Percentiles rank a stretch among this genome's conserved stretches.
These are phyloP conservation scores for Coreius guichenoti DNA, from an alignment of 2,797 vertebrate genomes.

Conservation along the genomic window DNA sequence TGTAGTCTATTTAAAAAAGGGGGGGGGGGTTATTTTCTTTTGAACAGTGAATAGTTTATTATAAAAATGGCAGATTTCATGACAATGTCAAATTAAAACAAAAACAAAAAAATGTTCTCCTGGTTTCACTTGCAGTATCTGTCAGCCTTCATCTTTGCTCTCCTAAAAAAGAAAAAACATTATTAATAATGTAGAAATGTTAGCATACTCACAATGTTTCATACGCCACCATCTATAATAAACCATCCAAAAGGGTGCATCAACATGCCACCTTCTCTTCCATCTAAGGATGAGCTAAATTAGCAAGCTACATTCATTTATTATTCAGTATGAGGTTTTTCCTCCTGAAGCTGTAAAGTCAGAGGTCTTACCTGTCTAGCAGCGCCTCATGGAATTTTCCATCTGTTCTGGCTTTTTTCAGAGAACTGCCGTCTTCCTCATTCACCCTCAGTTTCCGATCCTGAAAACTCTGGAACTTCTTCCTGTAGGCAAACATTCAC, in stretches of 20 bases:
- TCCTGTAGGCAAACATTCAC: conserved; percentile 74
- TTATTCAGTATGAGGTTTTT: neutral
- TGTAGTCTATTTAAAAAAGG: neutral
- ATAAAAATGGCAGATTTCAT: neutral
- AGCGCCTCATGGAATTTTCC: conserved; percentile 93
- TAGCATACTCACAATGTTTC: conserved; percentile 11
- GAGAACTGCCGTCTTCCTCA: conserved; percentile 81
- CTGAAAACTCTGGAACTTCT: conserved; percentile 99
- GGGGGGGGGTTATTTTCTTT: neutral
- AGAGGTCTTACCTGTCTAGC: conserved; percentile 86
- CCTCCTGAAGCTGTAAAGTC: conserved; percentile 13
- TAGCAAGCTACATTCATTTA: neutral
- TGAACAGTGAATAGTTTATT: conserved; percentile 22
- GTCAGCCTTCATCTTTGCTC: conserved; percentile 96
- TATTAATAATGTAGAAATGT: neutral
- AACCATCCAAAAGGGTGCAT: neutral
- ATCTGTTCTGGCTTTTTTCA: conserved; percentile 91
- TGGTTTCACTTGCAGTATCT: conserved; percentile 93
- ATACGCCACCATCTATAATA: neutral
- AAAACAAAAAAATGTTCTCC: neutral
- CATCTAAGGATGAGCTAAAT: neutral
- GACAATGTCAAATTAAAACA: neutral
- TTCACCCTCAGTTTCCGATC: conserved; percentile 93
- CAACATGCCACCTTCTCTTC: neutral
- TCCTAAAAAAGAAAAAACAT: conserved; percentile 75